phyloP scores from a whole-genome alignment of 2,888 invertebrate genomes.

The Camponotus fellah region DNA sequence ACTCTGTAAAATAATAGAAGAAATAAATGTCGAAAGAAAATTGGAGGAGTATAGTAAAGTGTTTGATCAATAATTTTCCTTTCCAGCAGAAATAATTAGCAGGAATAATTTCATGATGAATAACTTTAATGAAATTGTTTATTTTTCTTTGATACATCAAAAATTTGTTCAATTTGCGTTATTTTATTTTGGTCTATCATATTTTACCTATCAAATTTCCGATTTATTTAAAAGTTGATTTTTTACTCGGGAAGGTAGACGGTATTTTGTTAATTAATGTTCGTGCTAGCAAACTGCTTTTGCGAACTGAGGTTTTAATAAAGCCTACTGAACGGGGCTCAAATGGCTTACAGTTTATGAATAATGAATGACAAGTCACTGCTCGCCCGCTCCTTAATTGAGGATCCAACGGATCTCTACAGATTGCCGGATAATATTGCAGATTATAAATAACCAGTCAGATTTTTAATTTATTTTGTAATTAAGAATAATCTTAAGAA shows the following conservation, averaged over 20 bases:
- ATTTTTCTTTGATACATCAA: background rate
- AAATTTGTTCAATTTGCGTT: background rate
- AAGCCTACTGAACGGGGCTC: slow-evolving; percentile 43
- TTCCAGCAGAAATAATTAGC: background rate
- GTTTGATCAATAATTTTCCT: background rate
- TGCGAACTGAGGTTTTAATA: slow-evolving; percentile 56
- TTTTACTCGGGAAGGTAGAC: background rate
- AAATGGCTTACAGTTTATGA: slow-evolving; percentile 57
- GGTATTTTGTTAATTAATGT: slow-evolving; percentile 48
- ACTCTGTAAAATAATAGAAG: background rate
- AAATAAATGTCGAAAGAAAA: background rate
- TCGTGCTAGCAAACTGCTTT: slow-evolving; percentile 3
- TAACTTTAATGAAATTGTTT: slow-evolving; percentile 1
- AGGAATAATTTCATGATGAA: background rate
- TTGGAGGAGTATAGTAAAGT: background rate
- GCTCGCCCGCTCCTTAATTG: slow-evolving; percentile 46
- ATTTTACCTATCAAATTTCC: background rate
- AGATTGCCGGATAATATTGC: slow-evolving; percentile 20
- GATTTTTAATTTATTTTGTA: slow-evolving; percentile 8
- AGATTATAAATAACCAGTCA: background rate
- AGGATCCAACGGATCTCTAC: background rate
- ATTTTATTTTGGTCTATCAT: background rate
- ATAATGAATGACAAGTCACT: slow-evolving; percentile 55
- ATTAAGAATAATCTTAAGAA: background rate
- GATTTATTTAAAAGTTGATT: slow-evolving; percentile 3